A percentile compares a stretch with the other conserved stretches of the same genome.
These are phyloP conservation scores for Prosapia bicincta DNA, from an alignment of 2,888 invertebrate genomes.

Conservation along the genomic window DNA sequence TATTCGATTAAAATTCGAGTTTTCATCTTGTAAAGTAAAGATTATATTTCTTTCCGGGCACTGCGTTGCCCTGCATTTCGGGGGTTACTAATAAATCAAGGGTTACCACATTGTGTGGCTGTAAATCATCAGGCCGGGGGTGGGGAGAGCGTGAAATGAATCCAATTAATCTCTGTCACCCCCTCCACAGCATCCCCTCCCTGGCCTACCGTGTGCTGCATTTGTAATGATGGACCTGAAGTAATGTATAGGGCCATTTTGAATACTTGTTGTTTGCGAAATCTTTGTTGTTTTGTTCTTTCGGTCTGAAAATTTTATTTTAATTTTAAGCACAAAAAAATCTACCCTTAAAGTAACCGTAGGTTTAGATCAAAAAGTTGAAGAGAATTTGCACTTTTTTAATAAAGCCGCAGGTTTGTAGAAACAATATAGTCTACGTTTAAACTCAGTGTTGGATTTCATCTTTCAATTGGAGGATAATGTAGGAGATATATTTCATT, in stretches of 20 bases:
- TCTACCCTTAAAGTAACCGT: too few relatives aligned
- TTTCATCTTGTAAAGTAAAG: neutral
- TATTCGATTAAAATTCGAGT: too few relatives aligned
- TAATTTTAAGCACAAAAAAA: too few relatives aligned
- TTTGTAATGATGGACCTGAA: conserved; percentile 2
- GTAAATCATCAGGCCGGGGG: conserved; percentile 33
- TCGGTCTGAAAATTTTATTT: too few relatives aligned
- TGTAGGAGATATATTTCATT: too few relatives aligned
- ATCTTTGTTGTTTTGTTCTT: too few relatives aligned
- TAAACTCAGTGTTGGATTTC: too few relatives aligned
- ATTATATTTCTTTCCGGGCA: neutral
- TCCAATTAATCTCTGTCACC: conserved; percentile 37
- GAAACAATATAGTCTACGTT: too few relatives aligned
- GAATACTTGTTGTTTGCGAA: neutral
- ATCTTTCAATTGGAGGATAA: too few relatives aligned
- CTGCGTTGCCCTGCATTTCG: neutral
- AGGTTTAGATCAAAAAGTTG: too few relatives aligned
- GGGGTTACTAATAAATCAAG: conserved; percentile 23
- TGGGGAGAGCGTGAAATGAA: conserved; percentile 34
- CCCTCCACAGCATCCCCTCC: conserved; percentile 23
- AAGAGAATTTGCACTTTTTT: too few relatives aligned
- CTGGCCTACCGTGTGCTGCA: conserved; percentile 25
- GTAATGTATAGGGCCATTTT: neutral
- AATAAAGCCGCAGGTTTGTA: too few relatives aligned
- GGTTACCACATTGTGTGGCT: conserved; percentile 28